Percentiles rank a stretch among this genome's conserved stretches.
Conservation (phyloP, 2,113 vertebrate genomes). For the Ctenodactylus gundi region DNA sequence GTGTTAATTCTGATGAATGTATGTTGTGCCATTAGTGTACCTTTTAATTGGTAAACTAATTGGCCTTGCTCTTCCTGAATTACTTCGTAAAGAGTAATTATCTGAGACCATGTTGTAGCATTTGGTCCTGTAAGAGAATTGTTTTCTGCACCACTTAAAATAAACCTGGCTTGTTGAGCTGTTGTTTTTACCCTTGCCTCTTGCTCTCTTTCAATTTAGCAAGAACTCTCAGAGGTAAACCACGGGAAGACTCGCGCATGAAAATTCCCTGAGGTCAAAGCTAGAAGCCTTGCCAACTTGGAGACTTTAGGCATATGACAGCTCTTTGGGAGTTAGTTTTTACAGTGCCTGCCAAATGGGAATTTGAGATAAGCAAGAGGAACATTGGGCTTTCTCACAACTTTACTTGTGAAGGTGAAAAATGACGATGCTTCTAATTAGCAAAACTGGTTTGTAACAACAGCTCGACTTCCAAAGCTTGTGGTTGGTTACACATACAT, state of each 20-base stretch:
- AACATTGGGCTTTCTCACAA: slow-evolving; percentile 70
- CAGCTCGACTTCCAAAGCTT: slow-evolving; percentile 76
- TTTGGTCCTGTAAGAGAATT: slow-evolving; percentile 70
- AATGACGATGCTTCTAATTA: slow-evolving; percentile 85
- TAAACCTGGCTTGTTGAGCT: slow-evolving; percentile 77
- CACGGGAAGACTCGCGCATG: slow-evolving; percentile 73
- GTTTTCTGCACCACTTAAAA: slow-evolving; percentile 76
- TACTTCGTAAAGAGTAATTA: slow-evolving; percentile 79
- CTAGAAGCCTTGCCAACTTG: slow-evolving; percentile 81
- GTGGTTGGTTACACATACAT: slow-evolving; percentile 77
- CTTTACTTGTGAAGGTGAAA: slow-evolving; percentile 83
- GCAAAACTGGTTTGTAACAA: slow-evolving; percentile 78
- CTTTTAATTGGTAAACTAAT: slow-evolving; percentile 80
- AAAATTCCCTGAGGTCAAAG: slow-evolving; percentile 84
- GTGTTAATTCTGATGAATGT: slow-evolving; percentile 72
- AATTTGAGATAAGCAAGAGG: slow-evolving; percentile 74
- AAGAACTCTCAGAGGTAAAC: slow-evolving; percentile 78
- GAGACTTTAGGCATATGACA: slow-evolving; percentile 73
- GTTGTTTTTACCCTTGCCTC: slow-evolving; percentile 63
- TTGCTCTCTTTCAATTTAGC: slow-evolving; percentile 80
- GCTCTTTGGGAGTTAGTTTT: slow-evolving; percentile 72
- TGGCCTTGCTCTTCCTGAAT: slow-evolving; percentile 77
- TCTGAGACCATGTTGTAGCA: slow-evolving; percentile 76
- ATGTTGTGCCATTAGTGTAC: slow-evolving; percentile 63
- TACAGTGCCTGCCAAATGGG: slow-evolving; percentile 75